Conservation (phyloP, 2,113 vertebrate genomes). For the Choloepus hoffmanni region DNA sequence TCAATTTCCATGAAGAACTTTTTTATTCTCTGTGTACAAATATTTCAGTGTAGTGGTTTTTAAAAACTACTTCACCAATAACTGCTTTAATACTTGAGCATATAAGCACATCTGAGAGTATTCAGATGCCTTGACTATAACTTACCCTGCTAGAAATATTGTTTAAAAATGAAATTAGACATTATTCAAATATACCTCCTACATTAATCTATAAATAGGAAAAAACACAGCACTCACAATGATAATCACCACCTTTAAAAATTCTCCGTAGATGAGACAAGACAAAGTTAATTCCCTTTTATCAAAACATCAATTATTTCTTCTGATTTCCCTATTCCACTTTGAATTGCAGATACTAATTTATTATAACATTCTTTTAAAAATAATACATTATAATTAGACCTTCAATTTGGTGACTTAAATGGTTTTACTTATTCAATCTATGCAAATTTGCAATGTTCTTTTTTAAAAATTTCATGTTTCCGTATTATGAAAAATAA, state of each 20-base stretch:
- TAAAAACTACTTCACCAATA: background rate
- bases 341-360: background rate
- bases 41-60: background rate
- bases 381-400: background rate
- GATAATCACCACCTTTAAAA: slow-evolving; percentile 28
- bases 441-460: background rate
- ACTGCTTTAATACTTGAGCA: background rate
- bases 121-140: slow-evolving; percentile 10
- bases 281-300: slow-evolving; percentile 4
- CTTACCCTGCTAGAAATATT: background rate
- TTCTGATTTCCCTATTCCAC: background rate
- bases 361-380: background rate
- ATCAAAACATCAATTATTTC: slow-evolving; percentile 15
- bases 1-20: background rate
- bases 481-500: background rate
- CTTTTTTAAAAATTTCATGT: background rate
- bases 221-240: background rate
- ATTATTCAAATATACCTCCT: background rate
- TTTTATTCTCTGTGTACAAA: background rate
- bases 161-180: slow-evolving; percentile 51
- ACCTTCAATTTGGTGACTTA: background rate
- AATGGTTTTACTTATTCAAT: background rate
- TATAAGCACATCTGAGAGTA: background rate
- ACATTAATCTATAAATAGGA: background rate
- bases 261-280: background rate